Conservation (phyloP, 2,888 invertebrate species). For the Tachina fera region DNA sequence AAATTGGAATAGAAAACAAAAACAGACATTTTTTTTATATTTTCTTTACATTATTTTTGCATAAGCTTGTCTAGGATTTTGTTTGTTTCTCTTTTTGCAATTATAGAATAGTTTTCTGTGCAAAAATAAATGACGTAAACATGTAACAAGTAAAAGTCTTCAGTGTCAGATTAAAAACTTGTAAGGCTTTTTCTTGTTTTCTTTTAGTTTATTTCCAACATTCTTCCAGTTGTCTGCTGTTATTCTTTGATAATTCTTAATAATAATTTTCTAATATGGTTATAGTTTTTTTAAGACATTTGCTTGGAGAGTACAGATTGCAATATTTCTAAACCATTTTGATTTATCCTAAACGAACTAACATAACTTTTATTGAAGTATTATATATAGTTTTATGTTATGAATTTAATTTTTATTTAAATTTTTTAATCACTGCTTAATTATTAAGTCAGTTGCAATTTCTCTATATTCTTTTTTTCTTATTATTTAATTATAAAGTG, state of each 20-base stretch:
- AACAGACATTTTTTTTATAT: background rate
- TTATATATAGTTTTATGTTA: background rate
- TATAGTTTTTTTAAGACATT: constrained; percentile 54
- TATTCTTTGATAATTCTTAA: constrained; percentile 52
- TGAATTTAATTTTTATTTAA: background rate
- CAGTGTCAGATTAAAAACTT: constrained; percentile 70
- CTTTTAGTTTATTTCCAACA: constrained; percentile 26
- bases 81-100: constrained; percentile 30
- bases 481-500: constrained; percentile 77
- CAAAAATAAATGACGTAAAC: constrained; percentile 62
- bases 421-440: constrained; percentile 9
- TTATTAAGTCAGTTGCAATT: constrained; percentile 29
- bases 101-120: constrained; percentile 43
- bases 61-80: constrained; percentile 33
- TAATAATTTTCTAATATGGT: constrained; percentile 55
- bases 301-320: constrained; percentile 42
- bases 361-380: constrained; percentile 63
- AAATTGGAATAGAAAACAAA: constrained; percentile 21
- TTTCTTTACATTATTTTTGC: constrained; percentile 29
- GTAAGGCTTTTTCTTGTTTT: constrained; percentile 62
- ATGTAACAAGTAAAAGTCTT: constrained; percentile 58
- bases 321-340: constrained; percentile 9
- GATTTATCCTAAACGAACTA: constrained; percentile 11
- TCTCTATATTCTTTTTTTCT: constrained; percentile 4
- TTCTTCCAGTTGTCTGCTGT: constrained; percentile 37